Base-by-base conservation (phyloP, 2,888 invertebrate species). In the Volucella inanis region DNA sequence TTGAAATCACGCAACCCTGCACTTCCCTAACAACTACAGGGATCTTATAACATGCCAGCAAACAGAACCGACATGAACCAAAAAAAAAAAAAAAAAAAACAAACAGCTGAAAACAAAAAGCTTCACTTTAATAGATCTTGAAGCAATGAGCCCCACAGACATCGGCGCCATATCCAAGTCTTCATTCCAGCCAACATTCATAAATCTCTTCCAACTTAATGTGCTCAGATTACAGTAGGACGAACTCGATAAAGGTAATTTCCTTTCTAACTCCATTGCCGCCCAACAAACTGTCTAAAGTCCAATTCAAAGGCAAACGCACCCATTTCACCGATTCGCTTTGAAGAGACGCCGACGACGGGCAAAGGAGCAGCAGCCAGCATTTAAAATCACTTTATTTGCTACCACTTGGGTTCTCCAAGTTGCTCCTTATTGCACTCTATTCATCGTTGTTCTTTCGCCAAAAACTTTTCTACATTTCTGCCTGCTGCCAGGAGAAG, bases 331-430 rank as follows among this genome's bases (percentile, higher is more conserved):
- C 55, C 2, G 38, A 31, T 31, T 31, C 31, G 6, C 31, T 31
- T 15, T 45, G 59, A 61, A 65, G 55, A n/a, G 55, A 31, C n/a
- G 61, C n/a, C 43, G 18, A 57, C 18, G 52, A 57, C 22, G 57
- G 50, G 64, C 50, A 77, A 78, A 38, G 47, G 38, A 54, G 45
- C 71, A 72, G 67, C 67, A 75, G 64, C 71, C 54, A 71, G 80
- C 84, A 81, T 85, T 85, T 77, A 77, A 77, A 85, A 76, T 81
- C 71, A 77, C 77, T 85, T 85, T 81, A 85, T 76, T 85, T 67
- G 70, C 76, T 77, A 62, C 72, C 65, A 54, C 55, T 71, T 18
- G 52, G 54, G 47, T 49, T 43, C 67, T 68, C 64, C 31, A 31
- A 31, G 67, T 62, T 57, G 31, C 57, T 55, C 55, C 50, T 78